Percentiles rank a stretch among this genome's conserved stretches.
Conservation (phyloP, 2,888 invertebrate genomes). For the Mythimna impura region DNA sequence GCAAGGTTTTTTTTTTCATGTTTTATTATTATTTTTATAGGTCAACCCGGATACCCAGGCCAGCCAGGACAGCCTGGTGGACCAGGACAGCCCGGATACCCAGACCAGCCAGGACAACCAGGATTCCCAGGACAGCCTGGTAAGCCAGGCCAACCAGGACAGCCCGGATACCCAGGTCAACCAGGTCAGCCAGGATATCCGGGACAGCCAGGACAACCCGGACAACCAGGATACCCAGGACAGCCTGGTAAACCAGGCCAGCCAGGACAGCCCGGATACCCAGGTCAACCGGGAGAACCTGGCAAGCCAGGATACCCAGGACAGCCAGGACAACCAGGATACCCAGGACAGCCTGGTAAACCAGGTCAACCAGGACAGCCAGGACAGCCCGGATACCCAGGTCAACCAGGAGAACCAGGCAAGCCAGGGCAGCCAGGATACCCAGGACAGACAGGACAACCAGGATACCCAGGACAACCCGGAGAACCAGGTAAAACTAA, state of each 20-base stretch:
- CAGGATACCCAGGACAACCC: not conserved
- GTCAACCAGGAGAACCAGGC: not conserved
- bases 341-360: conserved; percentile 56
- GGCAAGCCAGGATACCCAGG: conserved; percentile 66
- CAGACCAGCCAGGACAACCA: conserved; percentile 44
- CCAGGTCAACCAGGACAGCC: conserved; percentile 35
- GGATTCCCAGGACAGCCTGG: conserved; percentile 35
- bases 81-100: conserved; percentile 58
- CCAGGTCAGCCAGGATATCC: conserved; percentile 68
- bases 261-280: conserved; percentile 42
- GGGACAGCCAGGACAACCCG: conserved; percentile 61
- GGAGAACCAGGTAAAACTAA: not conserved
- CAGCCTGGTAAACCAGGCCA: conserved; percentile 4
- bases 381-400: conserved; percentile 33
- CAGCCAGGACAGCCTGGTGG: conserved; percentile 56
- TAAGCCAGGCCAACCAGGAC: conserved; percentile 31
- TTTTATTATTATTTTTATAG: conserved; percentile 20
- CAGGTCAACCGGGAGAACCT: conserved; percentile 67
- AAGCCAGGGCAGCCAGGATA: conserved; percentile 27
- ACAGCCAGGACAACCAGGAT: conserved; percentile 52
- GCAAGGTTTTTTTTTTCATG: too few species aligned
- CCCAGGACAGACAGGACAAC: conserved; percentile 32
- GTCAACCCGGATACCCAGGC: conserved; percentile 62
- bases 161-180: conserved; percentile 35
- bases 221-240: conserved; percentile 12